Percentiles rank a stretch among this genome's conserved stretches.
phyloP scores from a whole-genome alignment of 1,140 invertebrate species.

The Chelonus insularis region DNA sequence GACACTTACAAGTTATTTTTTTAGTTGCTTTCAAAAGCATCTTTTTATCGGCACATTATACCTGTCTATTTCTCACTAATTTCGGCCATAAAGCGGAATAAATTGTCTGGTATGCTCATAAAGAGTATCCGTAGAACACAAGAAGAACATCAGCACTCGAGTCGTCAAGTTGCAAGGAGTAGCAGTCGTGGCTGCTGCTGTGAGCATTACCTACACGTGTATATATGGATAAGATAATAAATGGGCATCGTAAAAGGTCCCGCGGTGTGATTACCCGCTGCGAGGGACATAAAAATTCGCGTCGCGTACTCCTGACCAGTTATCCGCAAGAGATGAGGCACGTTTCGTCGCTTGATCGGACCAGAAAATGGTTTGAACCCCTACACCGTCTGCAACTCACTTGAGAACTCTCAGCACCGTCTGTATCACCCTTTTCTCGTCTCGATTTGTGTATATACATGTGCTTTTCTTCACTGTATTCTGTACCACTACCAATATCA shows the following conservation, averaged over 20 bases:
- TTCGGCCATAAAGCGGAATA: no score
- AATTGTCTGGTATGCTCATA: no score
- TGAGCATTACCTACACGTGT: constrained; percentile 16
- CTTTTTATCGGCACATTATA: no score
- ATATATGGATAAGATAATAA: constrained; percentile 25
- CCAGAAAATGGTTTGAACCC: constrained; percentile 7
- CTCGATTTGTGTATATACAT: no score
- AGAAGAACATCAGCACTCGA: background rate
- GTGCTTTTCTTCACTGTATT: no score
- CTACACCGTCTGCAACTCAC: background rate
- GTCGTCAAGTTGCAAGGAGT: background rate
- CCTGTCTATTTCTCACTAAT: no score
- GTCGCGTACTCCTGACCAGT: constrained; percentile 18
- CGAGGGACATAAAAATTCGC: constrained; percentile 23
- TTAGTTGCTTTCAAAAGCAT: no score
- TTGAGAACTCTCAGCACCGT: no score
- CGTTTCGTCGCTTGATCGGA: constrained; percentile 25
- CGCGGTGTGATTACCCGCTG: constrained; percentile 23
- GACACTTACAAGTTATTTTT: no score
- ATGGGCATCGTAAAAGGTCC: constrained; percentile 22
- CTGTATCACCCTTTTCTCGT: no score
- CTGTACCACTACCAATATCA: no score
- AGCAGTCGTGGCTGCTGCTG: background rate
- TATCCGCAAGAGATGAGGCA: constrained; percentile 23
- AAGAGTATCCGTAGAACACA: background rate